Evolutionary conservation across 2,113 vertebrate species (phyloP), one percentile per base, ranked within the genome.

Genomic region (Oceanites oceanicus): DNA sequence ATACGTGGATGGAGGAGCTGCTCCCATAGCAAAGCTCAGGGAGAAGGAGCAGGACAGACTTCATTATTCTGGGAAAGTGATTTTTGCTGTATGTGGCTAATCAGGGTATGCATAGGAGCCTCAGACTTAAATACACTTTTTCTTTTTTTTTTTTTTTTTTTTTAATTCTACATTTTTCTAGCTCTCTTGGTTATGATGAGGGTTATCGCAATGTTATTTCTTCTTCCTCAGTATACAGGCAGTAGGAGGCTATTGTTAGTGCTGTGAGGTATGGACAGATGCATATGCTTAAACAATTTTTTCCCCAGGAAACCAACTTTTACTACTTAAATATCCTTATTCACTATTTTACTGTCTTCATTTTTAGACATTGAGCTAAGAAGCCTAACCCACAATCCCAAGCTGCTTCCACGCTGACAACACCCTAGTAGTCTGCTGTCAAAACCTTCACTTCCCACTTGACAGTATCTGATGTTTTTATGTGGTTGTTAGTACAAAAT

Each of bases 371-470:
- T 26, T 70, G 83, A 82, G 10, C 36, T 77, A 21, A 71, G 38
- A 72, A 25, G 3, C 42, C 34, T 88, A 59, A n/a, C 15, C 58
- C 62, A 65, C 53, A 73, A 53, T 62, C 23, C 36, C 45, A 62
- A 47, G 14, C 13, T 87, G 26, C 15, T 61, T 91, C 26, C 44
- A 21, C 91, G 49, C 27, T 94, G 59, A 67, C 44, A 93, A 59
- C 30, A 87, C 21, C 27, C 25, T 55, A 6, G 29, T 16, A 67
- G 36, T 50, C 61, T 65, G 32, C 66, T 90, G 78, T 72, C 50
- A 91, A 95, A 95, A 65, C 32, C 45, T 91, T 82, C 56, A 38
- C 49, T 95, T 94, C 36, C 70, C 34, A n/a, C 73, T 82, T 91
- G 86, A 66, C 62, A 87, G 50, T 59, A 27, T 95, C 38, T 79